These are phyloP conservation scores for Orgyia antiqua DNA, from an alignment of 2,888 invertebrate species.

Conservation along the genomic window DNA sequence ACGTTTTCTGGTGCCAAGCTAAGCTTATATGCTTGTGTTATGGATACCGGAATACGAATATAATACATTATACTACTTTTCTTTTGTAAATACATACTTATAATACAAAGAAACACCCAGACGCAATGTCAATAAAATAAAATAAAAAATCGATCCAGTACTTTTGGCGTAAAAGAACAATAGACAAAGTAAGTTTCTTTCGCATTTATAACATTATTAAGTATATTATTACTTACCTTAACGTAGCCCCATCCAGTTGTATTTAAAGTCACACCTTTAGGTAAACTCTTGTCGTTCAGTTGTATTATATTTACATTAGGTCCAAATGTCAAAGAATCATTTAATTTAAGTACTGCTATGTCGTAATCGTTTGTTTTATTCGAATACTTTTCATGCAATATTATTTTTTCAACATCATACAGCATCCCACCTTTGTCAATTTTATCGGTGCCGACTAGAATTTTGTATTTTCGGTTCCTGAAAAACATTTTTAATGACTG, in stretches of 20 bases:
- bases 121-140: too few relatives aligned
- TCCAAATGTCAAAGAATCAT: constrained; percentile 22
- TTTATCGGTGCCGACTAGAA: constrained; percentile 30
- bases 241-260: constrained; percentile 32
- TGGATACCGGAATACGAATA: too few relatives aligned
- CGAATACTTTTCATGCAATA: constrained; percentile 24
- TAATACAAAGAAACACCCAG: too few relatives aligned
- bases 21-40: too few relatives aligned
- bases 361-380: constrained; percentile 25
- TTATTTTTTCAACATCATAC: constrained; percentile 30
- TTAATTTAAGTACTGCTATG: constrained; percentile 21
- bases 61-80: too few relatives aligned
- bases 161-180: too few relatives aligned
- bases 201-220: too few relatives aligned
- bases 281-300: constrained; percentile 9
- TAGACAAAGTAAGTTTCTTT: too few relatives aligned
- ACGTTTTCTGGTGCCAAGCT: too few relatives aligned
- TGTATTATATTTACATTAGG: constrained; percentile 17
- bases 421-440: constrained; percentile 23
- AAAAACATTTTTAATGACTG: too few relatives aligned
- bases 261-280: constrained; percentile 14
- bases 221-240: constrained; percentile 19
- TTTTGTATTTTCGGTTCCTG: constrained; percentile 25
- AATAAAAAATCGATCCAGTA: too few relatives aligned
- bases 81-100: too few relatives aligned